These are phyloP conservation scores for Tricholauxania praeusta DNA, from an alignment of 2,888 invertebrate species.

Conservation along the genomic window DNA sequence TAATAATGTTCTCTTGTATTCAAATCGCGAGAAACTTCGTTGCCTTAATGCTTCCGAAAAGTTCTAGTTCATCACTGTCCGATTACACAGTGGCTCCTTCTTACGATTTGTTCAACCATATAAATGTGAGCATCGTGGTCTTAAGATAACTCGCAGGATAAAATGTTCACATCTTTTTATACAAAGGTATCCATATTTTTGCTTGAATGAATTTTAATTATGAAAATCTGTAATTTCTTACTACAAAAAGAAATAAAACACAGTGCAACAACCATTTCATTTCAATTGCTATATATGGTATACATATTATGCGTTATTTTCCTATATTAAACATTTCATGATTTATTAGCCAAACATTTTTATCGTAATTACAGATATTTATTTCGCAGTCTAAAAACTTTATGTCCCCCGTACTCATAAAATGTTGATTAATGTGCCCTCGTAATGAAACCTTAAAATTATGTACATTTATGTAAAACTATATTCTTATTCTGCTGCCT, in stretches of 20 bases:
- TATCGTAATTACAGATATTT: too few species aligned
- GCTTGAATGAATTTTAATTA: conserved; percentile 21
- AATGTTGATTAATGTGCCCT: conserved; percentile 8
- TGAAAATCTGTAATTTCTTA: not conserved
- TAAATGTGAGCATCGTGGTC: too few species aligned
- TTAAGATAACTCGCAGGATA: too few species aligned
- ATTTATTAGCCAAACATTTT: too few species aligned
- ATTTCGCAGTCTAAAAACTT: conserved; percentile 7
- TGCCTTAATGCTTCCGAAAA: too few species aligned
- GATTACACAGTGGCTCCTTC: too few species aligned
- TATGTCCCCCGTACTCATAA: not conserved
- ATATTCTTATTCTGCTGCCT: not conserved
- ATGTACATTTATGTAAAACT: conserved; percentile 27
- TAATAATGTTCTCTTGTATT: too few species aligned
- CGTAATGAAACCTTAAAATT: conserved; percentile 19
- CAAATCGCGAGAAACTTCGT: too few species aligned
- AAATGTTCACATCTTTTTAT: too few species aligned
- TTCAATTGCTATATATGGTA: not conserved
- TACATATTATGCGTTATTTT: not conserved
- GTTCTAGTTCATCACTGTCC: too few species aligned
- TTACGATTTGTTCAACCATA: too few species aligned
- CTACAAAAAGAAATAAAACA: not conserved
- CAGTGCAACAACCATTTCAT: not conserved
- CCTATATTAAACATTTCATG: not conserved
- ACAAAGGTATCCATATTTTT: too few species aligned